Base-by-base conservation (phyloP, 2,888 invertebrate species). In the Platerodrilus igneus region DNA sequence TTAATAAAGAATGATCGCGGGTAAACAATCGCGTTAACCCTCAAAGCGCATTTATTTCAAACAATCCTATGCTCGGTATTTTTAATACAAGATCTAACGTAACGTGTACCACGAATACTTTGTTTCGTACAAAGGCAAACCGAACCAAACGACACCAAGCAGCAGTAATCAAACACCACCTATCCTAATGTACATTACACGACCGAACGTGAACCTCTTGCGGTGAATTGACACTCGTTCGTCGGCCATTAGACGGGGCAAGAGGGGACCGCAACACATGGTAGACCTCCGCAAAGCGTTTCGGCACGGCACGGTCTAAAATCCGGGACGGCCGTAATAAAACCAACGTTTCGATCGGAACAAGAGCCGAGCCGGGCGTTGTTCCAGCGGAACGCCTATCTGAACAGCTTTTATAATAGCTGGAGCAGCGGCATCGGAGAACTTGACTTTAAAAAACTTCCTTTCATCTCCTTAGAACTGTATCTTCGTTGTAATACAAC, bases 401-500 rank as follows among this genome's bases (percentile, higher is more conserved):
- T 42, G 47, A 47, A 51, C 47, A 47, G 50, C 46, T 52, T 52
- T 50, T 50, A 50, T 52, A 48, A n/a, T n/a, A n/a, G n/a, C n/a
- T n/a, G n/a, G n/a, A n/a, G n/a, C n/a, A n/a, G n/a, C 50, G 41
- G 41, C 45, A 47, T 52, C 44, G 52, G 53, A 53, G 50, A 56
- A n/a, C n/a, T 55, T 56, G 62, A 64, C 63, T 56, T 62, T 56
- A 60, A 64, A 63, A 63, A 63, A 62, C 57, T 60, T n/a, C 62
- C 63, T 63, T 63, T 63, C 63, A 63, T 64, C 63, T 53, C 51
- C 50, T 53, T 52, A 52, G 50, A 48, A 45, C 47, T 50, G 46
- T 62, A 60, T 61, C 53, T 59, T 57, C 57, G 57, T 59, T 64
- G 64, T 64, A 64, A 62, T 64, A 64, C 63, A 64, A 64, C 63